A percentile compares a stretch with the other conserved stretches of the same genome.
Conservation (phyloP, 2,797 vertebrate genomes). For the Dromococcyx pavoninus region DNA sequence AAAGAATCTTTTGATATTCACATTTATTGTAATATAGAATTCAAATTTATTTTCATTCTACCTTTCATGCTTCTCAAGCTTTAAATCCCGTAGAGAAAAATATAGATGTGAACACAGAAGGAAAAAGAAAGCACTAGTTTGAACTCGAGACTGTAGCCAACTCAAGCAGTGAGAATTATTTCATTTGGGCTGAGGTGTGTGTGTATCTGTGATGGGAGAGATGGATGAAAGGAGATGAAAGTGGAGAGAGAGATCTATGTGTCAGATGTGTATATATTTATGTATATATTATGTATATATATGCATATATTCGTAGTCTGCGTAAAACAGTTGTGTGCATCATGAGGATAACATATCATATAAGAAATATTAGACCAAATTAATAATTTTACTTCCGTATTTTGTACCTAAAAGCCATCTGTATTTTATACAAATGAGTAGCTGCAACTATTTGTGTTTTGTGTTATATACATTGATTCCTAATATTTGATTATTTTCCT, state of each 20-base stretch:
- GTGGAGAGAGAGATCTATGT: not conserved
- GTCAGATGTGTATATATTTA: not conserved
- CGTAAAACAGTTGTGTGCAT: not conserved
- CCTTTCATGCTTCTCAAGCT: slow-evolving; percentile 64
- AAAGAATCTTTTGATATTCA: slow-evolving; percentile 68
- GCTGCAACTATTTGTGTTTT: not conserved
- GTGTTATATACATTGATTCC: not conserved
- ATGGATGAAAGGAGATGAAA: not conserved
- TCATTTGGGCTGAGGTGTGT: slow-evolving; percentile 45
- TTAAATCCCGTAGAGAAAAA: slow-evolving; percentile 58
- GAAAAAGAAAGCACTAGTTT: slow-evolving; percentile 45
- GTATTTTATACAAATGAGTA: not conserved
- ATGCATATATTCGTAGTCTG: not conserved
- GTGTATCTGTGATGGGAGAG: slow-evolving; percentile 22
- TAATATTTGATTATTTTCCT: not conserved
- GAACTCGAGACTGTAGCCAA: slow-evolving; percentile 49
- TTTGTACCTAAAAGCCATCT: not conserved
- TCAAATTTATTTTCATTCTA: slow-evolving; percentile 68
- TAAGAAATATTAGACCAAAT: not conserved
- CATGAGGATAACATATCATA: not conserved
- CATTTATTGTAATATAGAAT: slow-evolving; percentile 67
- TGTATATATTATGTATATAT: not conserved
- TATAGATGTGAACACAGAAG: slow-evolving; percentile 48
- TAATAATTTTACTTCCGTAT: not conserved
- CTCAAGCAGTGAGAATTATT: slow-evolving; percentile 33